Evolutionary conservation across 2,888 invertebrate species (phyloP).

Genomic region (Cantharis nigra): DNA sequence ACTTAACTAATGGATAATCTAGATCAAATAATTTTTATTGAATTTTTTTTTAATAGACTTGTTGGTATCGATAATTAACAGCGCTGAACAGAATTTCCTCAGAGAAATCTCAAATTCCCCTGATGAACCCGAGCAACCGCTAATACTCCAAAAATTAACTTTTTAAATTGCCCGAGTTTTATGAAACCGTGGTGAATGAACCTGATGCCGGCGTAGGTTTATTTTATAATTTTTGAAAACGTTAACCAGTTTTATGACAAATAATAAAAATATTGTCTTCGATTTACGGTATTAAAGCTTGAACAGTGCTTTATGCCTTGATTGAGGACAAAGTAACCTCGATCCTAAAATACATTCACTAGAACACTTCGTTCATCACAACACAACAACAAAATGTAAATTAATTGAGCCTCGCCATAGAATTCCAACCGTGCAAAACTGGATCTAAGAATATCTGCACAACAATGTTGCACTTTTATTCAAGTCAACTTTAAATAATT

Average conservation of each 20-base stretch:
- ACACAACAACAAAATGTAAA: background rate
- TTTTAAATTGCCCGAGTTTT: background rate
- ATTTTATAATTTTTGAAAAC: background rate
- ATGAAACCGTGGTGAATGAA: background rate
- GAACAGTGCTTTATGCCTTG: background rate
- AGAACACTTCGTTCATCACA: background rate
- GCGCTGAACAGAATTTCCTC: background rate
- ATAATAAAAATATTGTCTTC: background rate
- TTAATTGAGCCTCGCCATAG: background rate
- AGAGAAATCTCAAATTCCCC: background rate
- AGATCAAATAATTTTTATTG: background rate
- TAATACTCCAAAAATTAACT: background rate
- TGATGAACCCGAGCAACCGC: background rate
- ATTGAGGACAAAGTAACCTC: constrained; percentile 1
- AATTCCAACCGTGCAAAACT: background rate
- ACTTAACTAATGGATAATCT: background rate
- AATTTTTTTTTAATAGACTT: background rate
- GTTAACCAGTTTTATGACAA: background rate
- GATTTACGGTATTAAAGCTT: background rate
- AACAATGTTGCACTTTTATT: background rate
- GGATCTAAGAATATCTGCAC: background rate
- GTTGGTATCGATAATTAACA: background rate
- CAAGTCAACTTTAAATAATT: background rate
- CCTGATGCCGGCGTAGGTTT: background rate
- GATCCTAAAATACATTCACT: background rate